Conservation (phyloP, 2,888 invertebrate genomes). For the Myopa testacea region DNA sequence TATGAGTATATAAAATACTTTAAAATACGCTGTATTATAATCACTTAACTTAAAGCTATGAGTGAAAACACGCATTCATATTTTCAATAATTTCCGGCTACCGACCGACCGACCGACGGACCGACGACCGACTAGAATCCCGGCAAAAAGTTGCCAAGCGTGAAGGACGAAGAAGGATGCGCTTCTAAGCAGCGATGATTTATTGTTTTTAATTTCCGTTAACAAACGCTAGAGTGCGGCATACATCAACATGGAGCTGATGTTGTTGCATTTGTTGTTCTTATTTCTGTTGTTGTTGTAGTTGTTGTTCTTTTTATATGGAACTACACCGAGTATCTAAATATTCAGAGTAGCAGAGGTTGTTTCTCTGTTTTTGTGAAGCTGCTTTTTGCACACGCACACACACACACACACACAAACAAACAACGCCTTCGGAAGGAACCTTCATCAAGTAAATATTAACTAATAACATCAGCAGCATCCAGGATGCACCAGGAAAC, state of each 20-base stretch:
- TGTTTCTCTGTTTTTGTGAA: neutral
- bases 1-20: too few species aligned
- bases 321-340: slow-evolving; percentile 18
- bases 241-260: neutral
- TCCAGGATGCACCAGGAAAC: neutral
- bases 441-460: neutral
- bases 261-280: neutral
- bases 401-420: neutral
- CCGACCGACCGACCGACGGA: neutral
- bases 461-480: neutral
- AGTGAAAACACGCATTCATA: too few species aligned
- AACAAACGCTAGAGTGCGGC: slow-evolving; percentile 50
- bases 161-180: slow-evolving; percentile 2
- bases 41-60: too few species aligned
- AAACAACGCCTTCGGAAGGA: neutral
- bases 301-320: slow-evolving; percentile 6
- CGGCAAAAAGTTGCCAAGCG: neutral
- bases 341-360: slow-evolving; percentile 7
- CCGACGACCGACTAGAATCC: too few species aligned
- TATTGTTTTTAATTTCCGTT: slow-evolving; percentile 67
- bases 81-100: neutral
- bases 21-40: too few species aligned
- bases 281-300: neutral
- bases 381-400: neutral
- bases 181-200: slow-evolving; percentile 56